phyloP scores from a whole-genome alignment of 2,113 vertebrate genomes.

The Gavia stellata region DNA sequence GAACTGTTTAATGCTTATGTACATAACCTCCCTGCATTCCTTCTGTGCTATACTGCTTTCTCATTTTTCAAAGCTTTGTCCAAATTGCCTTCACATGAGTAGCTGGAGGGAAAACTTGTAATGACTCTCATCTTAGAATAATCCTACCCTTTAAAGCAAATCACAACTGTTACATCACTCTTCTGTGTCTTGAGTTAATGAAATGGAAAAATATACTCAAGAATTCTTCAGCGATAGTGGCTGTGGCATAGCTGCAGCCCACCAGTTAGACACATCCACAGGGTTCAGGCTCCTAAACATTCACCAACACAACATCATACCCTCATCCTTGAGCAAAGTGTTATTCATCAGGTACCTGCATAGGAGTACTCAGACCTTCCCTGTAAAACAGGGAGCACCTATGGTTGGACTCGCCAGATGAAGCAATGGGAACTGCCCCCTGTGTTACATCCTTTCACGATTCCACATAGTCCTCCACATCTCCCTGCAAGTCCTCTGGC shows the following conservation, averaged over 20 bases:
- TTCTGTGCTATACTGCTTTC: not conserved
- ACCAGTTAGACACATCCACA: not conserved
- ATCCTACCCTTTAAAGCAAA: not conserved
- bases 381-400: not conserved
- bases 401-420: not conserved
- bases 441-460: not conserved
- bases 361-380: not conserved
- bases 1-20: not conserved
- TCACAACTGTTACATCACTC: not conserved
- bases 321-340: not conserved
- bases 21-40: not conserved
- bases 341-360: not conserved
- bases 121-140: not conserved
- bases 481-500: not conserved
- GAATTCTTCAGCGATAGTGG: not conserved
- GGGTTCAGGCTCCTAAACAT: not conserved
- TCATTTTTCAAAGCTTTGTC: conserved; percentile 7
- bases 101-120: conserved; percentile 5
- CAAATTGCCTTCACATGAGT: not conserved
- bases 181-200: not conserved
- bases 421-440: not conserved
- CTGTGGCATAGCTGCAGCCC: not conserved
- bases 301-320: not conserved
- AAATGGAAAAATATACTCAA: not conserved
- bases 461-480: not conserved